These are phyloP conservation scores for Coranthus polyacanthus DNA, from an alignment of 2,797 vertebrate species.

Conservation along the genomic window DNA sequence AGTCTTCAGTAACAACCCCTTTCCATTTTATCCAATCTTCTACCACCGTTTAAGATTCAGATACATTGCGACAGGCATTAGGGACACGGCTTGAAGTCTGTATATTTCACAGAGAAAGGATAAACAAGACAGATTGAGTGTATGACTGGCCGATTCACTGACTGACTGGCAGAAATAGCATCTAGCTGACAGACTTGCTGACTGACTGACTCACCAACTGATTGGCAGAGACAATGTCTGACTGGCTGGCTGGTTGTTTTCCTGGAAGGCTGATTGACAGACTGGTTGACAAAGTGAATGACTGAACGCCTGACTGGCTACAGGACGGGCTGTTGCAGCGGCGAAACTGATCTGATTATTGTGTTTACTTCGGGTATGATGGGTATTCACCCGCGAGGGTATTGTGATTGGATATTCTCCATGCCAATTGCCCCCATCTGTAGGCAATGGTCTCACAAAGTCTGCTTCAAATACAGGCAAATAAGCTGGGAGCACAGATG, in stretches of 20 bases:
- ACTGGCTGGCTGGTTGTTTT: conserved; percentile 23
- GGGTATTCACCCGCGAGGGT: conserved; percentile 36
- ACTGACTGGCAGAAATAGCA: conserved; percentile 51
- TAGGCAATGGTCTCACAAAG: conserved; percentile 22
- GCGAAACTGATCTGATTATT: conserved; percentile 31
- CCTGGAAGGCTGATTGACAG: conserved; percentile 30
- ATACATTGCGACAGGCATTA: conserved; percentile 24
- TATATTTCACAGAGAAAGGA: conserved; percentile 34
- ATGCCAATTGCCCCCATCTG: conserved; percentile 29
- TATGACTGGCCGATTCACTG: conserved; percentile 34
- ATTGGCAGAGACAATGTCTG: conserved; percentile 29
- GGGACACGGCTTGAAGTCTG: conserved; percentile 34
- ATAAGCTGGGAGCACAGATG: conserved; percentile 41
- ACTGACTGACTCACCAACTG: conserved; percentile 33
- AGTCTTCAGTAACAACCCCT: not conserved
- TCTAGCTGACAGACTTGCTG: conserved; percentile 32
- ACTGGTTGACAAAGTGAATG: conserved; percentile 5
- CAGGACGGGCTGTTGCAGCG: not conserved
- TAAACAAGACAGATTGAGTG: conserved; percentile 56
- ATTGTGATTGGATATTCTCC: conserved; percentile 45
- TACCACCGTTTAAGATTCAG: conserved; percentile 14
- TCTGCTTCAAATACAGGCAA: conserved; percentile 38
- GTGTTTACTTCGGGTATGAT: conserved; percentile 17
- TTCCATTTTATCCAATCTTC: conserved; percentile 27
- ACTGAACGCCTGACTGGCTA: conserved; percentile 7